phyloP scores from a whole-genome alignment of 2,797 vertebrate species.

The Mustela erminea region DNA sequence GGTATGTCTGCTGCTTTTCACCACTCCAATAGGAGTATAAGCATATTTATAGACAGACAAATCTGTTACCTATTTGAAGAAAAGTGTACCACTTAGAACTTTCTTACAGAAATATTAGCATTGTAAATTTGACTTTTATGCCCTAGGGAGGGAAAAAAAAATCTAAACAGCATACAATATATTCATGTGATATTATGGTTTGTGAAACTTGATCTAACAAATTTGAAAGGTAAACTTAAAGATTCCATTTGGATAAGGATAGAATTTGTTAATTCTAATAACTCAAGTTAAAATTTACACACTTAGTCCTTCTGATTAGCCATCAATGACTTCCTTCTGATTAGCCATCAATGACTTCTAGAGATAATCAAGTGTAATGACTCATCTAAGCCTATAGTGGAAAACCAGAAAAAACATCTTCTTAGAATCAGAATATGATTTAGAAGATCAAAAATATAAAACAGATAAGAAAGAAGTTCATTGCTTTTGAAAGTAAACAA shows the following conservation, averaged over 20 bases:
- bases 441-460: conserved; percentile 38
- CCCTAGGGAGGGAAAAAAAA: not conserved
- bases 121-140: conserved; percentile 71
- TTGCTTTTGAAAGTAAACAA: conserved; percentile 33
- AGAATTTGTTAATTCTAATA: conserved; percentile 43
- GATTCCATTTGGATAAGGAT: not conserved
- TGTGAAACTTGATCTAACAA: conserved; percentile 25
- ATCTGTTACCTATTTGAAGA: conserved; percentile 64
- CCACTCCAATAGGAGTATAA: conserved; percentile 29
- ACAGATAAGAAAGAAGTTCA: not conserved
- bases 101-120: conserved; percentile 61
- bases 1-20: conserved; percentile 27
- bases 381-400: not conserved
- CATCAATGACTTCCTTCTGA: not conserved
- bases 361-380: not conserved
- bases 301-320: not conserved
- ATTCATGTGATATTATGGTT: conserved; percentile 44
- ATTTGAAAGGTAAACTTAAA: conserved; percentile 54
- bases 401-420: not conserved
- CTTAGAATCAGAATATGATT: not conserved
- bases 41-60: conserved; percentile 54
- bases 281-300: not conserved
- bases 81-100: conserved; percentile 54
- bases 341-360: not conserved
- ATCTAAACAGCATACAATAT: not conserved